Base-by-base conservation (phyloP, 2,113 vertebrate genomes). In the Romanogobio albipinnatus region DNA sequence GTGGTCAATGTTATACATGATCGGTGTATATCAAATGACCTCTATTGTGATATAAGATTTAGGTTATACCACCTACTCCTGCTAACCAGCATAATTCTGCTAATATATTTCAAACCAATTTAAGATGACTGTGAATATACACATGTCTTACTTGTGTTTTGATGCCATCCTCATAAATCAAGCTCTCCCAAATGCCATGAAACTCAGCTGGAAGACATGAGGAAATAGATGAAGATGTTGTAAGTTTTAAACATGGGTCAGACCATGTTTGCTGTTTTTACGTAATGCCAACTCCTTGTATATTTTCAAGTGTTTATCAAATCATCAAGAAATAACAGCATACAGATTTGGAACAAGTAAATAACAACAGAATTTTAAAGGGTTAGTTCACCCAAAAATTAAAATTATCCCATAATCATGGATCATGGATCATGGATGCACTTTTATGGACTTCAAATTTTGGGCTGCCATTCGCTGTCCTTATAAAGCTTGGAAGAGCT, bases 121-220 rank as follows among this genome's bases (percentile, higher is more conserved):
- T 26, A 80, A 51, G 15, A 56, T 14, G 10, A 33, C 49, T 22
- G 13, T 51, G 47, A 29, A 68, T 15, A 39, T 14, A 5, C 9
- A 8, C 9, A 8, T 59, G 70, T 93, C 93, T 95, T 94, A 99
- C 98, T 0, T 98, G 95, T 33, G 94, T 94, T 92, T 99, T 99
- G 62, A 99, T 92, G 89, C 96, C 95, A 85, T 61, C 90, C 0
- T 99, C 98, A 88, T 98, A 99, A 17, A 99, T 92, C 59, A 99
- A 93, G 89, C 97, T 99, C 84, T 99, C 98, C 98, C 98, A 99
- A 68, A 99, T 95, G 75, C 97, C 97, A 1, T 99, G 96, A 90
- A 99, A 98, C 88, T 98, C 96, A 91, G 90, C 98, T 99, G 90
- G 2, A 88, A 94, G 61, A 90, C 22, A 86, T 45, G 9, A 43